Percentiles rank a stretch among this genome's conserved stretches.
phyloP scores from a whole-genome alignment of 2,797 vertebrate species.

The Sphenodon punctatus region DNA sequence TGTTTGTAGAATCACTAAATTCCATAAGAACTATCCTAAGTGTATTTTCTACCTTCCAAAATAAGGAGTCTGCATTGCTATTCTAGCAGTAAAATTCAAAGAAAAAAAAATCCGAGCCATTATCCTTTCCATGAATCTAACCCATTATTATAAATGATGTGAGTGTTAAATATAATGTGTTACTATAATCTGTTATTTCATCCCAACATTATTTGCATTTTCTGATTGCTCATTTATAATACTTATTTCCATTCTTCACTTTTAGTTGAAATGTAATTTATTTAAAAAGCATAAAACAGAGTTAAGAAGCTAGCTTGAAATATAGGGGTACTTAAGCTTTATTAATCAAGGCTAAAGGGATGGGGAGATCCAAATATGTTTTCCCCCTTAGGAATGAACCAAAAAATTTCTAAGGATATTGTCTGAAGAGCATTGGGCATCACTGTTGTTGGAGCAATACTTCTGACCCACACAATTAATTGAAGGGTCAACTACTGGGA shows the following conservation, averaged over 20 bases:
- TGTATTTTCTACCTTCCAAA: neutral
- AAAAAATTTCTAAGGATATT: neutral
- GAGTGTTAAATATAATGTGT: conserved; percentile 36
- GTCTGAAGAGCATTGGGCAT: neutral
- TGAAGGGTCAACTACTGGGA: neutral
- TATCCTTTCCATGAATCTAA: conserved; percentile 43
- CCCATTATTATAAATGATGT: conserved; percentile 40
- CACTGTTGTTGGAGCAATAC: neutral
- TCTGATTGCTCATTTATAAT: conserved; percentile 58
- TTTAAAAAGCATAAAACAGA: conserved; percentile 38
- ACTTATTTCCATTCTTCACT: conserved; percentile 40
- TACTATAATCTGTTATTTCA: conserved; percentile 42
- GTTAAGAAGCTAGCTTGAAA: conserved; percentile 53
- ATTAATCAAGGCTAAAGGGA: neutral
- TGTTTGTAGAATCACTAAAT: neutral
- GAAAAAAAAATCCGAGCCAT: conserved; percentile 16
- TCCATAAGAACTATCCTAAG: neutral
- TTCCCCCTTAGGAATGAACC: neutral
- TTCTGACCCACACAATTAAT: neutral
- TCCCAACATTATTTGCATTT: conserved; percentile 50
- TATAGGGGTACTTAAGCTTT: conserved; percentile 43
- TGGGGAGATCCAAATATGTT: neutral
- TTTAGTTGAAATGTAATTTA: conserved; percentile 61
- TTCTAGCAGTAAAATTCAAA: neutral
- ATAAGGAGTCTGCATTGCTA: conserved; percentile 10